phyloP scores from a whole-genome alignment of 2,888 invertebrate species.

The Coecobrya sp. region DNA sequence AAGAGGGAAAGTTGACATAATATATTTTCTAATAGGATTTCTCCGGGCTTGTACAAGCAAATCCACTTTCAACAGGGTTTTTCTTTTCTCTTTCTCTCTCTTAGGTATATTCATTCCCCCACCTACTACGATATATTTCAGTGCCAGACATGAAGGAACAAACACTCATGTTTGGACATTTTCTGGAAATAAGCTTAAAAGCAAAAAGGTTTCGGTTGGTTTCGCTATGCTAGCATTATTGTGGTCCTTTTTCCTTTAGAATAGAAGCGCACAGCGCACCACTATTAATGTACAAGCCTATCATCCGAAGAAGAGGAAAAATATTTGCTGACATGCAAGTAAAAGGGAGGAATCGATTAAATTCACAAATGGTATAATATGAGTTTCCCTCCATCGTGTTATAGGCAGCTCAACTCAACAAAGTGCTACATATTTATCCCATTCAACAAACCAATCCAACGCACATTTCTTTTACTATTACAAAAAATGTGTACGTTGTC shows the following conservation, averaged over 20 bases:
- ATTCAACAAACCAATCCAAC: too few species aligned
- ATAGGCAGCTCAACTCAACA: neutral
- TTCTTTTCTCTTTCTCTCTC: neutral
- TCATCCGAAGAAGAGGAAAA: neutral
- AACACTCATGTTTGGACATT: conserved; percentile 2
- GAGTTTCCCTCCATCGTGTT: neutral
- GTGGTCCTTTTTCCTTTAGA: neutral
- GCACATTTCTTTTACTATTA: too few species aligned
- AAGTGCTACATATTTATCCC: too few species aligned
- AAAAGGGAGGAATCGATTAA: conserved; percentile 35
- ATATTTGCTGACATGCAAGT: neutral
- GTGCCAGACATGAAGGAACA: conserved; percentile 10
- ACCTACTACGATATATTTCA: neutral
- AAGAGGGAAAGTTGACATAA: conserved; percentile 65
- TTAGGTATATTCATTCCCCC: neutral
- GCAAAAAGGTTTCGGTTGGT: neutral
- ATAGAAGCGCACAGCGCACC: neutral
- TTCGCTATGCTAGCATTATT: neutral
- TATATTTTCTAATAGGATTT: conserved; percentile 71
- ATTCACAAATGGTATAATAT: conserved; percentile 6
- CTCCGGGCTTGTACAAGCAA: conserved; percentile 57
- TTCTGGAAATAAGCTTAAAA: conserved; percentile 7
- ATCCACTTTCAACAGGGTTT: conserved; percentile 60
- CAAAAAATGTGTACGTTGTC: neutral
- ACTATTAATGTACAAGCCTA: neutral